Conservation (phyloP, 2,888 invertebrate species). For the Synergus umbraculus region DNA sequence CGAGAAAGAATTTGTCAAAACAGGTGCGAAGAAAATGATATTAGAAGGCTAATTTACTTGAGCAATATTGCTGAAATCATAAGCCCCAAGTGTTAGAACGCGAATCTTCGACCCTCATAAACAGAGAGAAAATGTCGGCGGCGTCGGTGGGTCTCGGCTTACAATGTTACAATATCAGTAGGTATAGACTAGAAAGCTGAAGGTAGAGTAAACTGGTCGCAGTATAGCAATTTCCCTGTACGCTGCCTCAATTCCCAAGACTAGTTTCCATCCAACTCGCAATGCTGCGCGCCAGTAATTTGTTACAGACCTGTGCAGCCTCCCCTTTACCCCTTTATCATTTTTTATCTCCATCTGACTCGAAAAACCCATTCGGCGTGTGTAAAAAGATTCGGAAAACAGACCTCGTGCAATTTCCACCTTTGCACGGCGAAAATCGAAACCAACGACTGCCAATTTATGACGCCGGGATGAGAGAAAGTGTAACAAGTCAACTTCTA, state of each 20-base stretch:
- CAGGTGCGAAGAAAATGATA: conserved; percentile 59
- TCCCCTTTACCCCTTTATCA: conserved; percentile 56
- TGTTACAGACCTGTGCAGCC: conserved; percentile 63
- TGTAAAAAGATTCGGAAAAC: conserved; percentile 52
- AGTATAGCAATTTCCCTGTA: conserved; percentile 65
- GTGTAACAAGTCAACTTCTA: background rate
- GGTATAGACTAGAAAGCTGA: background rate
- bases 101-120: conserved; percentile 66
- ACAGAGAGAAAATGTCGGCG: background rate
- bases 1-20: conserved; percentile 35
- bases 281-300: conserved; percentile 64
- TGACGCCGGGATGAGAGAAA: background rate
- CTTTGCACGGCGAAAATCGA: background rate
- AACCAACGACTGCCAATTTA: background rate
- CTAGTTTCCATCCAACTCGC: conserved; percentile 47
- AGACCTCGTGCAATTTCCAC: conserved; percentile 14
- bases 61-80: conserved; percentile 61
- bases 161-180: background rate
- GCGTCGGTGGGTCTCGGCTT: background rate
- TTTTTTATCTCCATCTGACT: conserved; percentile 62
- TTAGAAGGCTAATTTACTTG: conserved; percentile 70
- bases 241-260: conserved; percentile 47
- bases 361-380: conserved; percentile 50
- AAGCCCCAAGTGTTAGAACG: conserved; percentile 70
- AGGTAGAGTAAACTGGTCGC: conserved; percentile 57